Percentiles rank a stretch among this genome's conserved stretches.
These are phyloP conservation scores for Hipposideros armiger DNA, from an alignment of 2,113 vertebrate species.

Conservation along the genomic window DNA sequence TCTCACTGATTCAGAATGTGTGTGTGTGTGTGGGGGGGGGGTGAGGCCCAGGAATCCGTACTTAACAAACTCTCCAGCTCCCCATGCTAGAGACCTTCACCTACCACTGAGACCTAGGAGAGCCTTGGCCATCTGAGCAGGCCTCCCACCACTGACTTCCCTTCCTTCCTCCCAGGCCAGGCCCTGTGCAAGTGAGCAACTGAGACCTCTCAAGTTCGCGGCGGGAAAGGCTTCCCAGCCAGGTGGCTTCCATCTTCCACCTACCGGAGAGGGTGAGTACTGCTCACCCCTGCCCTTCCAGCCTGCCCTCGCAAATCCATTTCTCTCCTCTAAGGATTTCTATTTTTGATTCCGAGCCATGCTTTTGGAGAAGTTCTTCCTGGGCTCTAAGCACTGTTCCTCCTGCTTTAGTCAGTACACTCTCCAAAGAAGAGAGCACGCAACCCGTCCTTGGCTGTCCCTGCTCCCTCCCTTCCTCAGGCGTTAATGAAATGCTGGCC, in stretches of 20 bases:
- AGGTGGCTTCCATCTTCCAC: not conserved
- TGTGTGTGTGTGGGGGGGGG: too few species aligned
- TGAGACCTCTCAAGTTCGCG: not conserved
- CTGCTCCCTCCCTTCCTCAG: not conserved
- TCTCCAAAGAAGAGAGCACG: not conserved
- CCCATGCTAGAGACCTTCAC: not conserved
- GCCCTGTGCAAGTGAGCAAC: not conserved
- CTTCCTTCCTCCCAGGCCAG: not conserved
- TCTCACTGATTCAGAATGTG: not conserved
- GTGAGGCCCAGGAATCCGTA: not conserved
- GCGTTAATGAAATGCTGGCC: conserved; percentile 77
- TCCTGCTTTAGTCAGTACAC: not conserved
- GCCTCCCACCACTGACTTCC: not conserved
- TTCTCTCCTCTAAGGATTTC: not conserved
- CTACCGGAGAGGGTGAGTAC: not conserved
- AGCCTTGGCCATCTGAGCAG: not conserved
- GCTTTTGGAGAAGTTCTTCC: conserved; percentile 53
- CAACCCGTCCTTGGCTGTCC: not conserved
- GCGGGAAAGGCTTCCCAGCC: not conserved
- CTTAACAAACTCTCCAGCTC: not conserved
- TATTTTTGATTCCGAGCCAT: not conserved
- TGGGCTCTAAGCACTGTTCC: conserved; percentile 19
- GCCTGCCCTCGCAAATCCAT: not conserved
- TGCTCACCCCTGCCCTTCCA: not conserved
- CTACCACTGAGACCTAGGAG: not conserved